These are phyloP conservation scores for Burhinus oedicnemus DNA, from an alignment of 2,113 vertebrate species.

Conservation along the genomic window DNA sequence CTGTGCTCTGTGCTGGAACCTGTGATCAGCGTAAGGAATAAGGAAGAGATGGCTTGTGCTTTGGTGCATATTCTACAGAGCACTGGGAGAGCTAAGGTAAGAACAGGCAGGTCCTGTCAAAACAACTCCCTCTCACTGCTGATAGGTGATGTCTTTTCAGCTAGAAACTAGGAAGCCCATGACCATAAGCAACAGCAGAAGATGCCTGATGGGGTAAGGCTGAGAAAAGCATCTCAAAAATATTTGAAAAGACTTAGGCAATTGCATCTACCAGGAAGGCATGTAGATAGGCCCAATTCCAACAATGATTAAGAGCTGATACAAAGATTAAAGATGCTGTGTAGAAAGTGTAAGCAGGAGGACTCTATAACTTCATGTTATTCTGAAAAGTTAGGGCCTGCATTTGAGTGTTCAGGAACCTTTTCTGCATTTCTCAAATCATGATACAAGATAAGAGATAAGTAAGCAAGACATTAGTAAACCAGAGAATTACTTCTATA, in stretches of 20 bases:
- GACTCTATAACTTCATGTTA: accelerated
- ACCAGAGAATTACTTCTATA: neutral
- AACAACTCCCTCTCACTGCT: neutral
- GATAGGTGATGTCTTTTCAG: neutral
- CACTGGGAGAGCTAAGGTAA: conserved; percentile 94
- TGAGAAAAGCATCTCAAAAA: neutral
- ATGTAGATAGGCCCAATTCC: neutral
- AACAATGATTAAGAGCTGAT: neutral
- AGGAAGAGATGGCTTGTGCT: conserved; percentile 95
- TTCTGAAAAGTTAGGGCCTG: neutral
- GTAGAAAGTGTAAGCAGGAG: neutral
- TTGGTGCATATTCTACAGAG: conserved; percentile 97
- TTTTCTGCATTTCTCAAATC: neutral
- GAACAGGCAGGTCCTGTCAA: neutral
- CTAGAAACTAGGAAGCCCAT: neutral
- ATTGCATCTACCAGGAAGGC: neutral
- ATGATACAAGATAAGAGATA: neutral
- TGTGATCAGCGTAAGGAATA: conserved; percentile 93
- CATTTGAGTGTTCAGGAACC: neutral
- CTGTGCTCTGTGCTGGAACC: conserved; percentile 95
- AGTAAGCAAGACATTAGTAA: neutral
- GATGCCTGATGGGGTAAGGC: neutral
- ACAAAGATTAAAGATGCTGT: neutral
- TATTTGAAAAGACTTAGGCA: neutral
- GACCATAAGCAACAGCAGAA: neutral